These are phyloP conservation scores for Varecia variegata DNA, from an alignment of 2,797 vertebrate species.

Conservation along the genomic window DNA sequence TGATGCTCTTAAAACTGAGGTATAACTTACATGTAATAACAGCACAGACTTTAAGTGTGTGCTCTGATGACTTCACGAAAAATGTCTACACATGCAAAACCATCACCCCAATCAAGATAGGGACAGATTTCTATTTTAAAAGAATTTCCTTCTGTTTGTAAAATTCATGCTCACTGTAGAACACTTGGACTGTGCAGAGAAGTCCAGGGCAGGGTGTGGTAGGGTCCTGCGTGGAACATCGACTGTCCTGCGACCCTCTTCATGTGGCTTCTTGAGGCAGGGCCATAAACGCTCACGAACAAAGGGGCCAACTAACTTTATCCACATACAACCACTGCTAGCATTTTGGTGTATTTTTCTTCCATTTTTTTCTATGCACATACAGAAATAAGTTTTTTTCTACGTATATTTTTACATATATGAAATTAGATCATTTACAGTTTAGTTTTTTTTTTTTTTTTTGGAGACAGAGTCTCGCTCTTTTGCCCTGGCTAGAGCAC, in stretches of 20 bases:
- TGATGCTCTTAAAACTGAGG: not conserved
- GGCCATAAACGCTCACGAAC: too few relatives aligned
- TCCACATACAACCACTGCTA: fast-evolving
- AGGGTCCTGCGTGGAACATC: too few relatives aligned
- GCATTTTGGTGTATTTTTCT: not conserved
- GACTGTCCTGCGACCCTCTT: fast-evolving
- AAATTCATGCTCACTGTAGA: not conserved
- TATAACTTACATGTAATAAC: fast-evolving
- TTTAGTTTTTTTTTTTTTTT: too few relatives aligned
- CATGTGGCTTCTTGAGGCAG: fast-evolving
- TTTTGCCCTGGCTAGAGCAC: too few relatives aligned
- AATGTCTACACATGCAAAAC: not conserved
- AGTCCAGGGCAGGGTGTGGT: not conserved
- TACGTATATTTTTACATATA: too few relatives aligned
- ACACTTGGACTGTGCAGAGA: too few relatives aligned
- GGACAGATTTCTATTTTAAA: not conserved
- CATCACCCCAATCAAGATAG: not conserved
- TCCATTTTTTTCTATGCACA: not conserved
- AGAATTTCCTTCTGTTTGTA: not conserved
- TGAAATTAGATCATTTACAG: too few relatives aligned
- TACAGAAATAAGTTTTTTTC: too few relatives aligned
- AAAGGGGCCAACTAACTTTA: fast-evolving
- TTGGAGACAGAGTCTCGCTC: too few relatives aligned
- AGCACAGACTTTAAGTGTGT: too few relatives aligned
- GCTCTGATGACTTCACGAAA: not conserved